Conservation (phyloP, 2,113 vertebrate species). For the Forbesichthys papilliferus region DNA sequence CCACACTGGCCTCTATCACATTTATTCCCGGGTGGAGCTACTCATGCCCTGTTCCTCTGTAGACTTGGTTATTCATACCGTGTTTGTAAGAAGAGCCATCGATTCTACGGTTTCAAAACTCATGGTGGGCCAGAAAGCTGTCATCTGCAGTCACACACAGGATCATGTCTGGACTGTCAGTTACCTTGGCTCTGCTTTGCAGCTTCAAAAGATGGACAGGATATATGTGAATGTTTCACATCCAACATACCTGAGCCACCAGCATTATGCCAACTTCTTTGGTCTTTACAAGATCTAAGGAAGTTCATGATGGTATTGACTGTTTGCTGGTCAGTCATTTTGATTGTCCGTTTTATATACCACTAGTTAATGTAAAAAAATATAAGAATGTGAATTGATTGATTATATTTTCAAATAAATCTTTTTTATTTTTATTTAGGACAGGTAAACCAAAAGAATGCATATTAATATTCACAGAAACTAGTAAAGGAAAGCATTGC, state of each 20-base stretch:
- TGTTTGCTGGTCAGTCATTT: not conserved
- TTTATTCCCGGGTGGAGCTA: conserved; percentile 86
- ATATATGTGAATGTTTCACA: conserved; percentile 72
- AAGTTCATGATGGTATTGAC: not conserved
- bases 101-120: not conserved
- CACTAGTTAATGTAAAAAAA: no score
- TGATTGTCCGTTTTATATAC: not conserved
- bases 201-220: conserved; percentile 53
- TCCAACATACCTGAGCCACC: conserved; percentile 41
- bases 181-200: conserved; percentile 52
- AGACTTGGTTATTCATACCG: conserved; percentile 64
- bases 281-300: conserved; percentile 74
- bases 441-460: not conserved
- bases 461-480: no score
- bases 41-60: conserved; percentile 65
- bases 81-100: conserved; percentile 68
- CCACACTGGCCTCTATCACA: conserved; percentile 81
- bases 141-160: conserved; percentile 44
- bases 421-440: not conserved
- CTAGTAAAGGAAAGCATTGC: not conserved
- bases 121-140: conserved; percentile 58
- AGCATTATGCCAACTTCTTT: conserved; percentile 69
- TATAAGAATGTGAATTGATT: no score
- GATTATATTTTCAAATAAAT: no score
- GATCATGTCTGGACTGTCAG: conserved; percentile 60